Evolutionary conservation across 1,140 invertebrate species (phyloP), one percentile per base, ranked within the genome.

Genomic region (Mya arenaria): DNA sequence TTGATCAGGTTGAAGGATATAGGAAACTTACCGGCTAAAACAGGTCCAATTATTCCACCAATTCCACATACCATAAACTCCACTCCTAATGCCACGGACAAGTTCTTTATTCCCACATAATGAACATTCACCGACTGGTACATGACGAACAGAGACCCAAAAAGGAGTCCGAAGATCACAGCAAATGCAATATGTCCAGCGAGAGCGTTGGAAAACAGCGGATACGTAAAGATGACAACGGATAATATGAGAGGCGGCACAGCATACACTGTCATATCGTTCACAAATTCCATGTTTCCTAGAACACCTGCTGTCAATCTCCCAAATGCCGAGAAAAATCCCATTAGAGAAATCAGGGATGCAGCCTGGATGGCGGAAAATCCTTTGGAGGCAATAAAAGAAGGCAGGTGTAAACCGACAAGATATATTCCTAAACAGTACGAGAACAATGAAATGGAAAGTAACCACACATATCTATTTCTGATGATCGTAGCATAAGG

Each of bases 301-400:
- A 69, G 15, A n/a, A 69, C 17, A 8, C 65, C 65, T 28, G 65
- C 52, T 25, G 52, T 15, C 19, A 69, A 34, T 30, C 65, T 37
- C 17, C 65, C 65, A 69, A 69, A 10, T 15, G 52, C 19, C 1
- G 65, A 69, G n/a, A 69, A 1, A 25, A 69, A 48, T 23, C 65
- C 65, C 23, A 25, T 28, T 13, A 69, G n/a, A 44, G 65, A 69
- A 4, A 69, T 28, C 5, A 69, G 10, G 23, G 52, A 69, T 37
- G 65, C 32, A 3, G 65, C 65, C 32, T 69, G 65, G 34, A 69
- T 23, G 3, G 65, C 10, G 8, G 37, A 48, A 37, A 69, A 69
- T 17, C 36, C 37, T 69, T 69, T 69, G 8, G 10, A 48, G 17
- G 52, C 41, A 69, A 69, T 48, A 23, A 69, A 69, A 6, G 32